phyloP scores from a whole-genome alignment of 2,113 vertebrate species.

The Myiagra hebetior region DNA sequence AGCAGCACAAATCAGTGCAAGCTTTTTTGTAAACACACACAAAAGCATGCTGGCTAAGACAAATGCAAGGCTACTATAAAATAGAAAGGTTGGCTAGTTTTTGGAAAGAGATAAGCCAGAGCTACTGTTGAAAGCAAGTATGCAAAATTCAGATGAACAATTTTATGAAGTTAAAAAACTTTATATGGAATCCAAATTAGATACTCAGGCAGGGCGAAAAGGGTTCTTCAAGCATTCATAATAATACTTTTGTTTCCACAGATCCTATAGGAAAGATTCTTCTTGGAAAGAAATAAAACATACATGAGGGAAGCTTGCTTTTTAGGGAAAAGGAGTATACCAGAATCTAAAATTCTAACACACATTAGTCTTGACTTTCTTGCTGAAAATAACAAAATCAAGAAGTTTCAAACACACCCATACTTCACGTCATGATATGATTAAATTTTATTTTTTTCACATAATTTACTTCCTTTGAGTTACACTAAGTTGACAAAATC shows the following conservation, averaged over 20 bases:
- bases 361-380: neutral
- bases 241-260: neutral
- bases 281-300: neutral
- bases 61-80: neutral
- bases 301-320: neutral
- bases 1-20: neutral
- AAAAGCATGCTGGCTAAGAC: neutral
- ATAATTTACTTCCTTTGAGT: neutral
- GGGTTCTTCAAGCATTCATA: neutral
- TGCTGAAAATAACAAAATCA: neutral
- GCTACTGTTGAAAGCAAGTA: neutral
- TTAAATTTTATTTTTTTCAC: conserved; percentile 21
- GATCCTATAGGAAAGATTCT: neutral
- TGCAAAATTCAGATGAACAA: neutral
- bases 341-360: neutral
- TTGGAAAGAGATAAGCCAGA: neutral
- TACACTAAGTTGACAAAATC: neutral
- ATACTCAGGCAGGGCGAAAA: neutral
- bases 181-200: neutral
- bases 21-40: neutral
- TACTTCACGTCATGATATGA: neutral
- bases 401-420: neutral
- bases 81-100: neutral
- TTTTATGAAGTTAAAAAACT: neutral
- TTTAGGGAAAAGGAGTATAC: neutral